Conservation (phyloP, 2,888 invertebrate genomes). For the Drosophila mimetica region DNA sequence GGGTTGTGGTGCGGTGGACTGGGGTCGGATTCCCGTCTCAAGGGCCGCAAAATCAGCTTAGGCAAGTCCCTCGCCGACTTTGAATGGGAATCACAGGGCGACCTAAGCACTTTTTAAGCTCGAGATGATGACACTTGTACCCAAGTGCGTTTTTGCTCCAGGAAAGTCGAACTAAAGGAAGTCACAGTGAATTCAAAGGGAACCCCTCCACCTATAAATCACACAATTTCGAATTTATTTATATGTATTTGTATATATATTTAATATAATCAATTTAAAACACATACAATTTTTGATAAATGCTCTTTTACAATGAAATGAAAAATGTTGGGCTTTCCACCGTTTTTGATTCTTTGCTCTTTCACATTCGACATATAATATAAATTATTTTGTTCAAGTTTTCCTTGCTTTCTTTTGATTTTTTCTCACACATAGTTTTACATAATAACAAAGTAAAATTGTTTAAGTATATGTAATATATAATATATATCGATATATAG, state of each 20-base stretch:
- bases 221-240: constrained; percentile 63
- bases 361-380: constrained; percentile 66
- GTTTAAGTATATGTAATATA: constrained; percentile 43
- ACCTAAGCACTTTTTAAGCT: constrained; percentile 39
- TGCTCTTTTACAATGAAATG: constrained; percentile 78
- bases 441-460: constrained; percentile 67
- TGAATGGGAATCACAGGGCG: constrained; percentile 49
- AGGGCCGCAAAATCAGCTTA: constrained; percentile 68
- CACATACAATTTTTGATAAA: constrained; percentile 80
- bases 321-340: constrained; percentile 48
- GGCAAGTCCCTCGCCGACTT: constrained; percentile 38
- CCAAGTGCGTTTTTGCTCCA: constrained; percentile 21
- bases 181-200: not conserved
- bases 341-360: constrained; percentile 58
- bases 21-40: constrained; percentile 42
- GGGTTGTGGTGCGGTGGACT: not conserved
- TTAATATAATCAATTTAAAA: constrained; percentile 79
- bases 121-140: constrained; percentile 61
- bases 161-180: constrained; percentile 9
- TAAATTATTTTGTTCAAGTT: constrained; percentile 68
- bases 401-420: constrained; percentile 38
- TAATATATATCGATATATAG: constrained; percentile 34
- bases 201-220: constrained; percentile 54
- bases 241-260: constrained; percentile 53
- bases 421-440: constrained; percentile 48